Base-by-base conservation (phyloP, 1,140 invertebrate genomes). In the Cotesia chilonis region DNA sequence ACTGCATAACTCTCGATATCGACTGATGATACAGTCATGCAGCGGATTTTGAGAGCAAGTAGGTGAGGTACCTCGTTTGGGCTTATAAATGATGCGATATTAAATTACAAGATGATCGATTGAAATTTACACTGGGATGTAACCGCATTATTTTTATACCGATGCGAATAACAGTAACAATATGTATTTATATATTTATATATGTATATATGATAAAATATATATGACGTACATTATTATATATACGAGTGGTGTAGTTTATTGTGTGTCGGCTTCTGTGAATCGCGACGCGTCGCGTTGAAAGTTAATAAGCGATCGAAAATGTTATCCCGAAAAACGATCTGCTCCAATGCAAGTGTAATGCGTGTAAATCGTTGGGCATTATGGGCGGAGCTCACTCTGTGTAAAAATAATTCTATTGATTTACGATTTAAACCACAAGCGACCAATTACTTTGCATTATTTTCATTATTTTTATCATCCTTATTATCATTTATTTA, bases 241-340 rank as follows among this genome's bases (percentile, higher is more conserved):
- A 9, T 6, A 10, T 6, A 10, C 6, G 6, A 47, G 41, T 47
- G 41, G 41, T 47, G 41, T 47, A 47, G 41, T 47, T 47, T 47
- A 47, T 47, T 47, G 41, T 47, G 57, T 59, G 57, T 14, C 14
- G 9, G 20, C 57, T 10, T 59, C 57, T 20, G 57, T 59, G 57
- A 59, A 59, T 59, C 57, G 20, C 14, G 20, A 47, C 41, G n/a
- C 20, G 20, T 59, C 57, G 41, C 51, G 51, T 66, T 67, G 70
- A 72, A 72, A 72, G 63, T 60, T 72, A 71, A 72, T 72, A 72
- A 67, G 55, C 47, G 28, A 67, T 68, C 55, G 66, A 57, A 28
- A 35, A 55, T 14, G 38, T 55, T 57, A 57, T 47, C 38, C 61
- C 66, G 35, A 37, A 57, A 57, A 52, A 17, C 17, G 35, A 66